Percentiles rank a stretch among this genome's conserved stretches.
Conservation (phyloP, 2,888 invertebrate genomes). For the Petrolisthes manimaculis region DNA sequence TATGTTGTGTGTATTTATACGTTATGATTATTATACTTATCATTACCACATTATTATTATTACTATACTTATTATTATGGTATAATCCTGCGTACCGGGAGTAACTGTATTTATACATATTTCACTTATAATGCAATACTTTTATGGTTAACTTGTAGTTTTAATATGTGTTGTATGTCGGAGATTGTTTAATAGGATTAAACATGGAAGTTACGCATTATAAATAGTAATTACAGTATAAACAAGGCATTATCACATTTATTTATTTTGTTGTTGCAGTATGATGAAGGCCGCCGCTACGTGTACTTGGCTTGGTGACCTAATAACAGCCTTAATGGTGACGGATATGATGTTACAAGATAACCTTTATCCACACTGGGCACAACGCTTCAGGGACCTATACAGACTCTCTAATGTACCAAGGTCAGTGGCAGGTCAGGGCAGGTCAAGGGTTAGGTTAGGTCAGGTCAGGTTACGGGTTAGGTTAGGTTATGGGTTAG, state of each 20-base stretch:
- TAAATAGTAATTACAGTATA: no score
- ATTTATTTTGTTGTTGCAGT: constrained; percentile 62
- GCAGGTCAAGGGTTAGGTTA: no score
- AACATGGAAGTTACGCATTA: no score
- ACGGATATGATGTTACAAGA: constrained; percentile 74
- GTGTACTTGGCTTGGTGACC: constrained; percentile 74
- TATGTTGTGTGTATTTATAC: no score
- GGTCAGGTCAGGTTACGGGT: no score
- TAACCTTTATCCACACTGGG: constrained; percentile 73
- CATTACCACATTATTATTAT: constrained; percentile 1
- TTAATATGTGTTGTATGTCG: no score
- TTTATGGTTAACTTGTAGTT: no score
- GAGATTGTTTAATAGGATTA: no score
- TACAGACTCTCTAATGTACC: constrained; percentile 71
- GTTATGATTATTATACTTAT: not conserved
- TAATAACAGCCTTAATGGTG: constrained; percentile 74
- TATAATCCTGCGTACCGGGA: not conserved
- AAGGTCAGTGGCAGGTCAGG: no score
- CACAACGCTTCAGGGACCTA: constrained; percentile 67
- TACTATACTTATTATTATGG: not conserved
- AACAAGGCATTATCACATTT: not conserved
- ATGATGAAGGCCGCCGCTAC: constrained; percentile 73
- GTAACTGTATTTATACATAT: not conserved
- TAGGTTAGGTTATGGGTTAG: no score
- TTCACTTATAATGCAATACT: no score